Conservation (phyloP, 2,113 vertebrate genomes). For the Tichodroma muraria region DNA sequence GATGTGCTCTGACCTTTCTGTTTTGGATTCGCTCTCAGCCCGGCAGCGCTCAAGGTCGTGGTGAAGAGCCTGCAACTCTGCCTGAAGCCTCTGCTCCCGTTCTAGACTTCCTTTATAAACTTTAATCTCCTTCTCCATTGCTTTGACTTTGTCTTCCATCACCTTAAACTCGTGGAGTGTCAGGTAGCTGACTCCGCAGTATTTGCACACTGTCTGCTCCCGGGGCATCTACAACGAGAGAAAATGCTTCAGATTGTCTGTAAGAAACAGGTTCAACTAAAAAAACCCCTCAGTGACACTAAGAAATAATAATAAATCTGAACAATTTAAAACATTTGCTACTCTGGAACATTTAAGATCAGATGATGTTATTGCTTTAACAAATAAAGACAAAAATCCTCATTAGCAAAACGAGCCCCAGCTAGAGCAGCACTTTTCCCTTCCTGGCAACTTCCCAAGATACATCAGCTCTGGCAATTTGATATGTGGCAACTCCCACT, state of each 20-base stretch:
- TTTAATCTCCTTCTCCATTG: constrained; percentile 77
- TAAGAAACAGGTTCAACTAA: background rate
- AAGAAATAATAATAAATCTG: background rate
- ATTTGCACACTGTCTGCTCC: constrained; percentile 82
- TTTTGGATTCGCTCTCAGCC: constrained; percentile 65
- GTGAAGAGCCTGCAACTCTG: constrained; percentile 67
- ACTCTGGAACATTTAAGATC: background rate
- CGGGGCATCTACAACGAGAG: constrained; percentile 69
- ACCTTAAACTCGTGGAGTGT: constrained; percentile 85
- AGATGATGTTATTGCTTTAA: background rate
- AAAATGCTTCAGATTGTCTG: background rate
- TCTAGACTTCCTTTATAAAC: constrained; percentile 69
- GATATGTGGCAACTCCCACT: background rate
- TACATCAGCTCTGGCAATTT: background rate
- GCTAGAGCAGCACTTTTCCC: background rate
- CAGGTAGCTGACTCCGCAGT: constrained; percentile 90
- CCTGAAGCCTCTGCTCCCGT: constrained; percentile 70
- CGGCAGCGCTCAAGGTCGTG: constrained; percentile 63
- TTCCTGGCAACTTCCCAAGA: background rate
- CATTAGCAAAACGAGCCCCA: background rate
- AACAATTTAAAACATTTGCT: background rate
- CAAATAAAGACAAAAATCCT: background rate
- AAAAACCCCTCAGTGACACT: background rate
- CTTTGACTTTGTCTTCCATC: constrained; percentile 78
- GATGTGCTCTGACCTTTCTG: constrained; percentile 63